Evolutionary conservation across 2,888 invertebrate species (phyloP).

Genomic region (Eupithecia exiguata): DNA sequence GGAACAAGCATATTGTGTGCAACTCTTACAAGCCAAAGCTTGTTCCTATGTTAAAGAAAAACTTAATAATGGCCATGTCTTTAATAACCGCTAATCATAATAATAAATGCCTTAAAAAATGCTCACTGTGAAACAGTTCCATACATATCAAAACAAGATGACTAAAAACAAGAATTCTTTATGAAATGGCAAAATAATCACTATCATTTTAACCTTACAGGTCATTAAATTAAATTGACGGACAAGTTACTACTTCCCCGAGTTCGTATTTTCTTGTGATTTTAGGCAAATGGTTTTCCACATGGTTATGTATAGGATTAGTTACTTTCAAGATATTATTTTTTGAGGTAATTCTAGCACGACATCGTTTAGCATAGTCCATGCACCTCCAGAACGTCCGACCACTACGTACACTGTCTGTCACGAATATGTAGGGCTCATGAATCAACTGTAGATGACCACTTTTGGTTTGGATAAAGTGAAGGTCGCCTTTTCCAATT

Average conservation of each 20-base stretch:
- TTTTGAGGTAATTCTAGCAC: constrained; percentile 80
- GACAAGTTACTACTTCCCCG: constrained; percentile 78
- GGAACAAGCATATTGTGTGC: not conserved
- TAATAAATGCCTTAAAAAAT: constrained; percentile 14
- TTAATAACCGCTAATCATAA: not conserved
- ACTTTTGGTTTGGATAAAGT: constrained; percentile 80
- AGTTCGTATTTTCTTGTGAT: constrained; percentile 74
- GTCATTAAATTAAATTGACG: constrained; percentile 54
- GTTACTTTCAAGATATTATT: constrained; percentile 75
- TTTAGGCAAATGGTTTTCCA: constrained; percentile 74
- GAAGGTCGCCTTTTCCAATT: constrained; percentile 71
- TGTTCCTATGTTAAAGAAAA: not conserved
- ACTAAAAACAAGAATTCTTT: constrained; percentile 2
- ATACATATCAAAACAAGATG: not conserved
- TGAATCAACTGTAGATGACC: constrained; percentile 78
- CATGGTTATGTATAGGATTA: constrained; percentile 77
- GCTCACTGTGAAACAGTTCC: not conserved
- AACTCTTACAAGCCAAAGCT: not conserved
- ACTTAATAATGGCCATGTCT: not conserved
- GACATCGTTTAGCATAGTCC: constrained; percentile 78
- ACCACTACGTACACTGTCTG: constrained; percentile 79
- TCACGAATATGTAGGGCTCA: constrained; percentile 79
- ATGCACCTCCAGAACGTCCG: constrained; percentile 81
- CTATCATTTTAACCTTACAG: constrained; percentile 4
- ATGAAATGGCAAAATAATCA: constrained; percentile 6